These are phyloP conservation scores for Drosophila rellima DNA, from an alignment of 2,888 invertebrate genomes.

Conservation along the genomic window DNA sequence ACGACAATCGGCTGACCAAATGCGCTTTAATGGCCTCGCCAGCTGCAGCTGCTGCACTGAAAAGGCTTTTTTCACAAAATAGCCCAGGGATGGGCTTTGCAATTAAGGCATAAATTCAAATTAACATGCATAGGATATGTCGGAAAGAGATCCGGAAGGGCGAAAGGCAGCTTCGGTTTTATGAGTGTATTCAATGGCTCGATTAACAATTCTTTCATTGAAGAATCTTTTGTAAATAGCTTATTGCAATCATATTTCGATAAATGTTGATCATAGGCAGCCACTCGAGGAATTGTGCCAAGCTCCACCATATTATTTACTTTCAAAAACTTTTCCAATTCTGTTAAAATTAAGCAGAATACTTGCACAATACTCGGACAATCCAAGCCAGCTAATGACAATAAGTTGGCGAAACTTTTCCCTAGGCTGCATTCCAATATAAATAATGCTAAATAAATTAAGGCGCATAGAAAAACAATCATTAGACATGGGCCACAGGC, in stretches of 20 bases:
- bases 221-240: constrained; percentile 2
- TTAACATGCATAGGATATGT: constrained; percentile 60
- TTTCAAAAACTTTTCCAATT: constrained; percentile 37
- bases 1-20: constrained; percentile 58
- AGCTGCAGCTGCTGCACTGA: constrained; percentile 53
- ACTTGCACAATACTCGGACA: not conserved
- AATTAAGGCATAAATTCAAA: constrained; percentile 77
- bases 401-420: constrained; percentile 30
- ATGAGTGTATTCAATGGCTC: constrained; percentile 22
- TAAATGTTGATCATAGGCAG: constrained; percentile 28
- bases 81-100: constrained; percentile 36
- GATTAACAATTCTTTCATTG: constrained; percentile 7
- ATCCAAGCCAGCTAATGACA: constrained; percentile 29
- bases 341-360: constrained; percentile 23
- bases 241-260: constrained; percentile 14
- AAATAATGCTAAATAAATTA: constrained; percentile 74
- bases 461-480: constrained; percentile 73
- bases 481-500: constrained; percentile 60
- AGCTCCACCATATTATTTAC: constrained; percentile 22
- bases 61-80: constrained; percentile 34
- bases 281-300: constrained; percentile 6
- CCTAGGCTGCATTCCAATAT: constrained; percentile 36
- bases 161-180: not conserved
- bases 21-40: constrained; percentile 67
- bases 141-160: not conserved